Evolutionary conservation across 2,113 vertebrate genomes (phyloP).

Genomic region (Pelodiscus sinensis): DNA sequence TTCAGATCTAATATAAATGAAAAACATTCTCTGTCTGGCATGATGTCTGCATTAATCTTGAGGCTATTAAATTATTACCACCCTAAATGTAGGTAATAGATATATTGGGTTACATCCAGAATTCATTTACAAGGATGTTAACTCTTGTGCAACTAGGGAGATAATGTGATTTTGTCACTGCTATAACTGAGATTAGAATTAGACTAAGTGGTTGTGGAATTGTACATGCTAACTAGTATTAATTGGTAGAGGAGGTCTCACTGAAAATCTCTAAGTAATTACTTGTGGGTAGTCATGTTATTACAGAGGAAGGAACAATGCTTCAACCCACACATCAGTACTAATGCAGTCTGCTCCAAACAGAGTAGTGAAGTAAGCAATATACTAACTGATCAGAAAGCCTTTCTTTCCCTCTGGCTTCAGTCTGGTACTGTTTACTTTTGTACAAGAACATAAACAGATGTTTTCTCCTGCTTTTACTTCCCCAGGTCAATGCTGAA

Average conservation of each 20-base stretch:
- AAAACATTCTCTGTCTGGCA: not conserved
- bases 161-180: not conserved
- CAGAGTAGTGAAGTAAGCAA: conserved; percentile 41
- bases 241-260: not conserved
- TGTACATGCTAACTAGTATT: not conserved
- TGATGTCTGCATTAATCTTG: not conserved
- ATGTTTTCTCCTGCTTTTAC: conserved; percentile 56
- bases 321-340: conserved; percentile 11
- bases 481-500: not conserved
- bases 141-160: not conserved
- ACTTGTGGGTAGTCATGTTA: fast-evolving
- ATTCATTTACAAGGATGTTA: not conserved
- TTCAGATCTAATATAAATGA: not conserved
- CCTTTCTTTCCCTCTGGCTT: conserved; percentile 42
- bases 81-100: not conserved
- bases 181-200: not conserved
- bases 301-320: not conserved
- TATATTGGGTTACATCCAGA: not conserved
- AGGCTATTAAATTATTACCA: not conserved
- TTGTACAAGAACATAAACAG: conserved; percentile 70
- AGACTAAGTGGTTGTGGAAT: not conserved
- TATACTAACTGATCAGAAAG: not conserved
- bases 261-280: not conserved
- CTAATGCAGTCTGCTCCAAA: not conserved
- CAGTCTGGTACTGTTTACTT: conserved; percentile 66